Base-by-base conservation (phyloP, 2,888 invertebrate species). In the Lydus trimaculatus region DNA sequence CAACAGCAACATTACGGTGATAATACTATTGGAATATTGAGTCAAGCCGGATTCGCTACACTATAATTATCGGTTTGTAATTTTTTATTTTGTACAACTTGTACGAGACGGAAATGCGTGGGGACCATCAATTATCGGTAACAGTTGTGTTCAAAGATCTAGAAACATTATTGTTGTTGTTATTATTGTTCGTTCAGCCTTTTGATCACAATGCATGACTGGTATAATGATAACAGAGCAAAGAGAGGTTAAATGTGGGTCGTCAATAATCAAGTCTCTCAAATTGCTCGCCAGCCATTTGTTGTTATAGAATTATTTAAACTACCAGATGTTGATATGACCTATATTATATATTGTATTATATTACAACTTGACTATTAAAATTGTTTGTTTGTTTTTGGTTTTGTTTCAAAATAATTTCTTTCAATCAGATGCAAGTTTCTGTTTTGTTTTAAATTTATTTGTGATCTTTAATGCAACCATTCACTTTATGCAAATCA, bases 321-420 rank as follows among this genome's bases (percentile, higher is more conserved):
- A 69, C 63, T 67, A 73, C 61, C 73, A 73, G 73, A 71, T 73
- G 71, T 69, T 69, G 67, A 33, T 69, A 61, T 73, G 73, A 73
- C 73, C 73, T 52, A 73, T 66, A 71, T 71, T 66, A 48, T 13
- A 58, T 64, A 64, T 68, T 43, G 39, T 39, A 39, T 17, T 43
- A 48, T 48, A 43, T 9, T 20, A 60, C 33, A n/a, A 39, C n/a
- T 43, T 17, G 43, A 43, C 43, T 33, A 33, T 33, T 2, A 33
- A 9, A 11, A 6, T 33, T 33, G 7, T 33, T 33, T 8, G 11
- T 33, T 43, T 43, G 5, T 36, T 36, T 15, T 33, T 33, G 33
- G 2, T 36, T 36, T n/a, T n/a, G n/a, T n/a, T n/a, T n/a, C n/a
- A n/a, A n/a, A n/a, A n/a, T n/a, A n/a, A n/a, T 9, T 33, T 33